Evolutionary conservation across 2,797 vertebrate genomes (phyloP).

Genomic region (Hyperoplus lanceolatus): DNA sequence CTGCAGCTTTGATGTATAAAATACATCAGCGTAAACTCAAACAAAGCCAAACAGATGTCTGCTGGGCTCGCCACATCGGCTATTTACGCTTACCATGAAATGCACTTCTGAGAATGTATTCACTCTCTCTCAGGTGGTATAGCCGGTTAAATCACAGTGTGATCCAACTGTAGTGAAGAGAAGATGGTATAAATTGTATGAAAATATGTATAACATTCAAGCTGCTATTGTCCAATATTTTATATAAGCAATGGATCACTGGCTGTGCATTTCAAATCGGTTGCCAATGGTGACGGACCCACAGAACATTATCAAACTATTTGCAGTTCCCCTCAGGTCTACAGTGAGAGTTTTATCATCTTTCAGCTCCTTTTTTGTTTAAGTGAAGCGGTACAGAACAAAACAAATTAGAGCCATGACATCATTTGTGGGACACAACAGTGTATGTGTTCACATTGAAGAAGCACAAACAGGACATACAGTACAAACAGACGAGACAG

Average conservation of each 20-base stretch:
- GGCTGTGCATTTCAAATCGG: neutral
- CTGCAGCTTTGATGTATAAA: constrained; percentile 21
- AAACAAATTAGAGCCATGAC: too few relatives aligned
- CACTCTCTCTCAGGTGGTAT: neutral
- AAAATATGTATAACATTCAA: neutral
- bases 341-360: neutral
- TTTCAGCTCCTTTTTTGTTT: neutral
- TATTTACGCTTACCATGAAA: neutral
- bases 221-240: neutral
- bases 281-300: neutral
- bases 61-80: neutral
- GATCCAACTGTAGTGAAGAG: neutral
- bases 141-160: neutral
- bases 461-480: too few relatives aligned
- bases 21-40: constrained; percentile 30
- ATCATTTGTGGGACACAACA: too few relatives aligned
- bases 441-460: too few relatives aligned
- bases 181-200: neutral
- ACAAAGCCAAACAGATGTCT: constrained; percentile 40
- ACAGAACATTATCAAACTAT: neutral
- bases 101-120: neutral
- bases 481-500: too few relatives aligned
- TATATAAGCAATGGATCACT: neutral
- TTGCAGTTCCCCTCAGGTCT: too few relatives aligned
- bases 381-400: too few relatives aligned